Evolutionary conservation across 2,797 vertebrate genomes (phyloP), one percentile per base, ranked within the genome.

Genomic region (Discoglossus pictus): DNA sequence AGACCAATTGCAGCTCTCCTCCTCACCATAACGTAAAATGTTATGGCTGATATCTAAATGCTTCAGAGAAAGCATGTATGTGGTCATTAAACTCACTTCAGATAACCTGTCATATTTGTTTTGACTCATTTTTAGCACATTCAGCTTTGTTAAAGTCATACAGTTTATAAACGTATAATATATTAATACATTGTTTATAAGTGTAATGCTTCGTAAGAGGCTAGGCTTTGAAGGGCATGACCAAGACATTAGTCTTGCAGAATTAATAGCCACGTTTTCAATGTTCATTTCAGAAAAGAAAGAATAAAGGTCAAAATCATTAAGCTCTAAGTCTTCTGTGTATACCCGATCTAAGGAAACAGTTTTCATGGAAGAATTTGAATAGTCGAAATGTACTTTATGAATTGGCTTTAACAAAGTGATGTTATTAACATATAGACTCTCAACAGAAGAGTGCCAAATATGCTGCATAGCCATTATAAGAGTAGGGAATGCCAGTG

Each of bases 11-110:
- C 94, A 98, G 0, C 15, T 44, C 0, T 20, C 38, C 13, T 3
- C 13, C 1, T 60, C 61, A 1, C 1, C 16, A 3, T 89, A 89
- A 15, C 64, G 65, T 48, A 98, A 72, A n/a, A 82, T 81, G 84
- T 97, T 98, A 56, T 69, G 48, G 42, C 92, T 93, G 20, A 94
- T 77, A 72, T 97, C 92, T 72, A 96, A 27, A n/a, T 84, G 51
- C 62, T 76, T 72, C 72, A 98, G 78, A 2, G 90, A 92, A 0
- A 0, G 73, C 94, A 96, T 94, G 34, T 2, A 2, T 25, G 61
- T 78, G 1, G 93, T 76, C 78, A 94, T 91, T 21, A 66, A 52
- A 72, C 91, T 88, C 20, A 94, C 53, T 31, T 80, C 24, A 12
- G 46, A 58, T 42, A 98, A 81, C 17, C 72, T 80, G 77, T 87